Conservation (phyloP, 2,888 invertebrate genomes). For the Andrena fulva region DNA sequence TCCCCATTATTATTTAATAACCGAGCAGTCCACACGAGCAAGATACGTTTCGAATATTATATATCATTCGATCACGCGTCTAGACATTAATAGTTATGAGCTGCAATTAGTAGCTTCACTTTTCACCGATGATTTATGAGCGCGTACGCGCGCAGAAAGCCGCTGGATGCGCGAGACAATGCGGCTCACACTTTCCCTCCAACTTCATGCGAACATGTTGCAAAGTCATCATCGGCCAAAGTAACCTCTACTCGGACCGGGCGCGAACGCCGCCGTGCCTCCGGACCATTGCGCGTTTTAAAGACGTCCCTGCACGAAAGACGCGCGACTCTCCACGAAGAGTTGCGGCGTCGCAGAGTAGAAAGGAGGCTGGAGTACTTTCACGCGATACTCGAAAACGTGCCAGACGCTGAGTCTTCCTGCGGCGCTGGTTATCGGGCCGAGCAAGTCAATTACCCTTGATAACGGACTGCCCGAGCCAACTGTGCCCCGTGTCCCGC, state of each 20-base stretch:
- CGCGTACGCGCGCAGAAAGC: not conserved
- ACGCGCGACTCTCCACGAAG: slow-evolving; percentile 19
- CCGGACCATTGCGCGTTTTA: not conserved
- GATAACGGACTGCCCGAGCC: not conserved
- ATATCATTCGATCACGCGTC: slow-evolving; percentile 4
- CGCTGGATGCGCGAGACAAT: not conserved
- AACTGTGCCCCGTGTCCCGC: not conserved
- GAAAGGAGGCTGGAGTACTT: slow-evolving; percentile 49
- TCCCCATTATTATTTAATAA: slow-evolving; percentile 14
- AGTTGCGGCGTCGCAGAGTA: slow-evolving; percentile 19
- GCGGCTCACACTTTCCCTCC: slow-evolving; percentile 24
- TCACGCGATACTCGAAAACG: slow-evolving; percentile 40
- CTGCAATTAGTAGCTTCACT: slow-evolving; percentile 10
- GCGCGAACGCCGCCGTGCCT: too few relatives aligned
- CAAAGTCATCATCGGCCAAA: too few relatives aligned
- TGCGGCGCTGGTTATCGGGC: not conserved
- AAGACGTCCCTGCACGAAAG: not conserved
- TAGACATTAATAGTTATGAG: not conserved
- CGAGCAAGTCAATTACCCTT: slow-evolving; percentile 2
- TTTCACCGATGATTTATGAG: slow-evolving; percentile 18
- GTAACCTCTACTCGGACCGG: too few relatives aligned
- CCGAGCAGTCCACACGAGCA: too few relatives aligned
- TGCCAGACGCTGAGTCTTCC: slow-evolving; percentile 15
- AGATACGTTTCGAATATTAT: not conserved
- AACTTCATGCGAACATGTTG: slow-evolving; percentile 9